phyloP scores from a whole-genome alignment of 2,888 invertebrate genomes.

The Drosophila flavopinicola region DNA sequence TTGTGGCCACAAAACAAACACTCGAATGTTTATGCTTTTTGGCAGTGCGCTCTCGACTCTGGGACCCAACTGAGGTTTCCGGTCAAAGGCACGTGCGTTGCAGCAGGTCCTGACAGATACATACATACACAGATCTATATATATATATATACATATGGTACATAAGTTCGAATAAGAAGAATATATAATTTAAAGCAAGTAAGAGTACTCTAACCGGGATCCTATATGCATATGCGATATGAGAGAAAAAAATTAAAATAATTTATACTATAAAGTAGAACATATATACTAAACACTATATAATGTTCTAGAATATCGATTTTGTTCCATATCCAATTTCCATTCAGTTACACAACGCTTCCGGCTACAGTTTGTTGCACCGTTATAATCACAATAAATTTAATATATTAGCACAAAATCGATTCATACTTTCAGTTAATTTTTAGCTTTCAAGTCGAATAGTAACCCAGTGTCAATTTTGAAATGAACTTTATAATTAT shows the following conservation, averaged over 20 bases:
- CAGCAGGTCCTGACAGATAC: constrained; percentile 5
- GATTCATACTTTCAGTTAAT: neutral
- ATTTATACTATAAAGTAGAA: too few species aligned
- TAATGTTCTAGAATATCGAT: too few species aligned
- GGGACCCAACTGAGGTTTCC: constrained; percentile 18
- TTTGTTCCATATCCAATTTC: too few species aligned
- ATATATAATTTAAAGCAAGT: too few species aligned
- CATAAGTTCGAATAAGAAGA: too few species aligned
- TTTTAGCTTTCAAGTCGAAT: neutral
- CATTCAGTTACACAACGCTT: neutral
- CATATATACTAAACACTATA: too few species aligned
- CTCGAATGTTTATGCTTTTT: constrained; percentile 25
- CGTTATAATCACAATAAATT: neutral
- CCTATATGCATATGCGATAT: too few species aligned
- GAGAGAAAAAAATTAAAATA: too few species aligned
- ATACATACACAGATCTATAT: constrained; percentile 2
- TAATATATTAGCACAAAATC: neutral
- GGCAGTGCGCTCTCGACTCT: constrained; percentile 4
- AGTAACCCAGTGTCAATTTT: too few species aligned
- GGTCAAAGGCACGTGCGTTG: constrained; percentile 36
- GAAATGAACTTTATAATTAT: neutral
- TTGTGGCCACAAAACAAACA: constrained; percentile 3
- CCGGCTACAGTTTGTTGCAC: too few species aligned
- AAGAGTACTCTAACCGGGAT: too few species aligned
- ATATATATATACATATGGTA: constrained; percentile 8